Conservation (phyloP, 2,113 vertebrate species). For the Lepus europaeus region DNA sequence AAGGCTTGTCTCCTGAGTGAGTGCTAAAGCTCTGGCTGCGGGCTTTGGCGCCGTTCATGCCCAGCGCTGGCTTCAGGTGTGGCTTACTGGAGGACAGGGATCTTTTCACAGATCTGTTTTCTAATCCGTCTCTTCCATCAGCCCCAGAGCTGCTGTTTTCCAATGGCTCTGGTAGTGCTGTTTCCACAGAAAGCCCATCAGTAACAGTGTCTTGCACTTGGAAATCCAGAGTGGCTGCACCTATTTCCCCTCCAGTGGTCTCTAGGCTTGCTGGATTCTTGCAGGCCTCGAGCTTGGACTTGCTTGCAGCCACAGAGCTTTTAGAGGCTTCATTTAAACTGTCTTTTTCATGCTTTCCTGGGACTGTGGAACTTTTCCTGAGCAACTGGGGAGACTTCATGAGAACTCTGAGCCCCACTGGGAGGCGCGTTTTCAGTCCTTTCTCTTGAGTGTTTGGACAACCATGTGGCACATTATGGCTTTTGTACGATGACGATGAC, state of each 20-base stretch:
- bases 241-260: constrained; percentile 55
- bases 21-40: constrained; percentile 96
- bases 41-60: constrained; percentile 96
- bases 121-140: constrained; percentile 85
- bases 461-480: constrained; percentile 63
- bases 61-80: constrained; percentile 93
- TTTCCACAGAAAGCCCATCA: constrained; percentile 76
- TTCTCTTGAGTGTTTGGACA: constrained; percentile 87
- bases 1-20: constrained; percentile 91
- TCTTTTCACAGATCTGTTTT: constrained; percentile 89
- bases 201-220: constrained; percentile 81
- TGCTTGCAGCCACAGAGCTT: constrained; percentile 85
- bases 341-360: constrained; percentile 95
- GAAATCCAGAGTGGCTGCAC: constrained; percentile 39
- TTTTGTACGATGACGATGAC: constrained; percentile 74
- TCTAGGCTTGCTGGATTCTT: constrained; percentile 63
- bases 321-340: constrained; percentile 93
- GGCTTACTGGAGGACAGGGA: constrained; percentile 93
- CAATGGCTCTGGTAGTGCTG: constrained; percentile 69
- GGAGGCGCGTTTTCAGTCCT: constrained; percentile 90
- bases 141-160: constrained; percentile 75
- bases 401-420: constrained; percentile 92
- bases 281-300: constrained; percentile 75
- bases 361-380: constrained; percentile 90
- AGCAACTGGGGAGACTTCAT: constrained; percentile 92